phyloP scores from a whole-genome alignment of 2,888 invertebrate genomes.

The Kuschelorhynchus macadamiae region DNA sequence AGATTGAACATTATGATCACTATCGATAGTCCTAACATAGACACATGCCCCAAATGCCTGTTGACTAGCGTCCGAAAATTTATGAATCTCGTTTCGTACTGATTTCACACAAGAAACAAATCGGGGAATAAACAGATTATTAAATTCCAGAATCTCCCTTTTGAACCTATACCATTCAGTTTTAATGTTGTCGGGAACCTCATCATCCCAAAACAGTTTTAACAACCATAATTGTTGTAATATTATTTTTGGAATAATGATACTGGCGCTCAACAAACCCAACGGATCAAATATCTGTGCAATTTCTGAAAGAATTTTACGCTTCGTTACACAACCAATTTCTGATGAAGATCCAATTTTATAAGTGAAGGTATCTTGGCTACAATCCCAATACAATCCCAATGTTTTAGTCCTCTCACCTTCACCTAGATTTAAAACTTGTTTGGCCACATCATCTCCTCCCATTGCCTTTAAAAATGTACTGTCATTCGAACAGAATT shows the following conservation, averaged over 20 bases:
- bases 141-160: not conserved
- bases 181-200: not conserved
- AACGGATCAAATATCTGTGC: constrained; percentile 29
- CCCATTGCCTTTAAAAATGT: constrained; percentile 13
- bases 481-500: constrained; percentile 20
- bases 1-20: too few species aligned
- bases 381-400: too few species aligned
- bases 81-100: constrained; percentile 19
- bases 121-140: constrained; percentile 12
- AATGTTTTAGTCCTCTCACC: constrained; percentile 17
- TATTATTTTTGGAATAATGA: constrained; percentile 4
- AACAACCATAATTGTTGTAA: constrained; percentile 5
- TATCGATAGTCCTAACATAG: too few species aligned
- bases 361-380: not conserved
- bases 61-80: constrained; percentile 22
- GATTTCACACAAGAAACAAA: constrained; percentile 2
- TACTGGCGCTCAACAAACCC: constrained; percentile 6
- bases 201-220: constrained; percentile 1
- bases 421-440: constrained; percentile 12
- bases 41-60: too few species aligned
- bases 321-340: constrained; percentile 8
- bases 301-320: constrained; percentile 16
- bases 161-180: not conserved
- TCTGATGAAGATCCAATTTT: constrained; percentile 1
- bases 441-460: too few species aligned